Evolutionary conservation across 2,797 vertebrate genomes (phyloP).

Genomic region (Triplophysa bombifrons): DNA sequence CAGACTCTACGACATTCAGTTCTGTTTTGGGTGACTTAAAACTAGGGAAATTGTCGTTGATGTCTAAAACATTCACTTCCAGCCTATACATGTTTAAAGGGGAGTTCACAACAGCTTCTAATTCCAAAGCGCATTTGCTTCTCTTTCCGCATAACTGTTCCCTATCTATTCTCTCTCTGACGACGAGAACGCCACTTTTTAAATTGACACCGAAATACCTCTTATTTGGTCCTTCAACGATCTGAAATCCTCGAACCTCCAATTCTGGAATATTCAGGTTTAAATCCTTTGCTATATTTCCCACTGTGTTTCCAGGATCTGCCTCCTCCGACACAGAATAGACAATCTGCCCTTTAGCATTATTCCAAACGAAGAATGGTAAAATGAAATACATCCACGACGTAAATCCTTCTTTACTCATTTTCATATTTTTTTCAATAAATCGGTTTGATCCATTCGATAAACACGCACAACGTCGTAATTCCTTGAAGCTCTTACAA

Average conservation of each 20-base stretch:
- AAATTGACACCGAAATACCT: slow-evolving; percentile 68
- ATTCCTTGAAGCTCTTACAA: not conserved
- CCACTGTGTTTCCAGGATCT: slow-evolving; percentile 68
- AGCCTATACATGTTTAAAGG: slow-evolving; percentile 63
- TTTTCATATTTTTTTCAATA: not conserved
- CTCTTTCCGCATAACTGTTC: slow-evolving; percentile 59
- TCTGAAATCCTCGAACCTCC: slow-evolving; percentile 58
- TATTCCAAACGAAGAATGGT: slow-evolving; percentile 6
- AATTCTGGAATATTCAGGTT: slow-evolving; percentile 68
- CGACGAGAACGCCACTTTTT: slow-evolving; percentile 59
- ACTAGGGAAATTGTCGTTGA: slow-evolving; percentile 63
- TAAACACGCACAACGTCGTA: slow-evolving; percentile 55
- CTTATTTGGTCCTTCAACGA: slow-evolving; percentile 58
- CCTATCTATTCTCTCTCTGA: slow-evolving; percentile 63
- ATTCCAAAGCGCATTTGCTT: slow-evolving; percentile 52
- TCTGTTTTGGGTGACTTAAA: slow-evolving; percentile 15
- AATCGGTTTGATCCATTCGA: slow-evolving; percentile 13
- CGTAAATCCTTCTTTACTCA: not conserved
- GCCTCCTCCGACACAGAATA: slow-evolving; percentile 73
- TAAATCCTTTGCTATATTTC: slow-evolving; percentile 74
- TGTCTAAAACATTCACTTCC: slow-evolving; percentile 54
- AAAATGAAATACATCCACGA: slow-evolving; percentile 18
- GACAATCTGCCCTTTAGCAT: slow-evolving; percentile 59
- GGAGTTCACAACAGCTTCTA: slow-evolving; percentile 61
- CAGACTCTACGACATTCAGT: slow-evolving; percentile 60